Percentiles rank a stretch among this genome's conserved stretches.
Evolutionary conservation across 1,140 invertebrate genomes (phyloP).

Genomic region (Eriosoma lanigerum): DNA sequence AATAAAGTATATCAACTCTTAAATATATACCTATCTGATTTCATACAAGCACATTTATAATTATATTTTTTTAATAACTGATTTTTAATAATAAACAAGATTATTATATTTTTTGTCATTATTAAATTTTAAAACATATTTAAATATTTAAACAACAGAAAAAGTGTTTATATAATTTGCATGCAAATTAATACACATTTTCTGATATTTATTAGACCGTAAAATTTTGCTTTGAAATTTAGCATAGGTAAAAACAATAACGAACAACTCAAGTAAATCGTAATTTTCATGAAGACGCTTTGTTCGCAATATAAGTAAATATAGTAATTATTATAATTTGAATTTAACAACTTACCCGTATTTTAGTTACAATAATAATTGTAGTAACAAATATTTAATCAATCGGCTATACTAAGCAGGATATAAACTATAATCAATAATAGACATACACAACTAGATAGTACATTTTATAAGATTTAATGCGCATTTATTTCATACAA

Average conservation of each 20-base stretch:
- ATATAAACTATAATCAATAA: neutral
- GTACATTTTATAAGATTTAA: no score
- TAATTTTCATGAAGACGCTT: neutral
- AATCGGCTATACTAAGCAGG: neutral
- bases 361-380: slow-evolving; percentile 5
- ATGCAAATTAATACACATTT: neutral
- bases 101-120: no score
- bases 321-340: slow-evolving; percentile 2
- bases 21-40: no score
- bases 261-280: slow-evolving; percentile 8
- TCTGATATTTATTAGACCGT: slow-evolving; percentile 10
- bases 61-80: no score
- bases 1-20: no score
- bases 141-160: no score
- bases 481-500: no score
- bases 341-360: slow-evolving; percentile 22
- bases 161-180: slow-evolving; percentile 18
- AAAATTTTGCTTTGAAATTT: neutral
- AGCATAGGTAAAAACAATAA: slow-evolving; percentile 9
- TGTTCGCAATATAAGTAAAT: neutral
- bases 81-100: no score
- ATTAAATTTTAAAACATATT: no score
- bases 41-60: no score
- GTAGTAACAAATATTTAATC: neutral
- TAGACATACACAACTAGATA: no score